A percentile compares a stretch with the other conserved stretches of the same genome.
Conservation (phyloP, 2,797 vertebrate genomes). For the Yasuhikotakia modesta region DNA sequence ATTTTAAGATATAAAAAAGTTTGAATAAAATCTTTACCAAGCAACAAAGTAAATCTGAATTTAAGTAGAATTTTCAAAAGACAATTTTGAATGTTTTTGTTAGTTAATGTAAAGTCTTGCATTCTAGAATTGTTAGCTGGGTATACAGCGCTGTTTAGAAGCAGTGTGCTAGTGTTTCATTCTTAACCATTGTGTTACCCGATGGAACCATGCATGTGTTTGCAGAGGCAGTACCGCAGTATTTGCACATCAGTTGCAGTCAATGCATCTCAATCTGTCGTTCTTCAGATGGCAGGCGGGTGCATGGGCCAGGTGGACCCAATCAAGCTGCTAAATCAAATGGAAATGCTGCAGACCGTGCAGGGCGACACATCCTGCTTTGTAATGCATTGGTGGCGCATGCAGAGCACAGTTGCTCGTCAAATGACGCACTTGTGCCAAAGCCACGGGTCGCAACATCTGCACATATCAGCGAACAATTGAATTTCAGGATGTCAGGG, state of each 20-base stretch:
- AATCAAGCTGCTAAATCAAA: constrained; percentile 72
- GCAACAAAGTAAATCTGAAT: no score
- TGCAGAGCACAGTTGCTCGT: constrained; percentile 65
- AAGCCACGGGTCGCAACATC: constrained; percentile 52
- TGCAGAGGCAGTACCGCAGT: neutral
- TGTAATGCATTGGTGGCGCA: constrained; percentile 55
- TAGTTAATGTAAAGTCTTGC: no score
- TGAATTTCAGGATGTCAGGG: constrained; percentile 38
- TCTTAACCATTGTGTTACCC: neutral
- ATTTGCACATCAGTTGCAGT: constrained; percentile 62
- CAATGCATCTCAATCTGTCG: constrained; percentile 59
- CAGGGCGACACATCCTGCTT: constrained; percentile 60
- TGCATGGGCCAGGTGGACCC: constrained; percentile 70
- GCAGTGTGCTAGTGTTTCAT: neutral
- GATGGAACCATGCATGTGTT: neutral
- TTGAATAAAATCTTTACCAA: no score
- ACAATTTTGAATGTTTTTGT: no score
- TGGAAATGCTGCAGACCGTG: constrained; percentile 67
- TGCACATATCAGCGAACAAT: constrained; percentile 64
- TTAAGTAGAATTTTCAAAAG: no score
- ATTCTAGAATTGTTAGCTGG: no score
- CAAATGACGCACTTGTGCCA: constrained; percentile 61
- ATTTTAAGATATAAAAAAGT: no score
- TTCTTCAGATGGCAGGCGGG: constrained; percentile 64
- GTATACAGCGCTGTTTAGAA: neutral